Evolutionary conservation across 2,888 invertebrate species (phyloP).

Genomic region (Tupiocoris notatus): DNA sequence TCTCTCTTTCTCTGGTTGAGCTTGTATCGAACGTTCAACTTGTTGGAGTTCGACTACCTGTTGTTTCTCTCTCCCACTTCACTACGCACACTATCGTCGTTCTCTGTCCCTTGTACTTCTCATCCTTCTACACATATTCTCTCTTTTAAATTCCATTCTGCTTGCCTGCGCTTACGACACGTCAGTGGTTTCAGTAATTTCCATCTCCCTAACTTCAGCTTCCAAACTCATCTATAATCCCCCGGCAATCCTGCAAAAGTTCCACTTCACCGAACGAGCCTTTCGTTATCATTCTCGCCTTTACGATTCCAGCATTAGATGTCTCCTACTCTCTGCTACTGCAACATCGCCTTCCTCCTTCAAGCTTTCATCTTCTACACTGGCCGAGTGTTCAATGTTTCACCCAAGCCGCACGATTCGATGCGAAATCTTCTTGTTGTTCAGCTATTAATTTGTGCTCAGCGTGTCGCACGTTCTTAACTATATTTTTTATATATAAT

Average conservation of each 20-base stretch:
- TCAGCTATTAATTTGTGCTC: too few relatives aligned
- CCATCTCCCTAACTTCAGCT: background rate
- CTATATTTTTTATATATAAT: too few relatives aligned
- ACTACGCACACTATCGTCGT: constrained; percentile 20
- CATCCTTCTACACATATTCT: constrained; percentile 28
- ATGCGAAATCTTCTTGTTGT: too few relatives aligned
- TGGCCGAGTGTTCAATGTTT: background rate
- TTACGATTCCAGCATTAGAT: background rate
- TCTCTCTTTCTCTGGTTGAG: background rate
- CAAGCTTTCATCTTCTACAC: background rate
- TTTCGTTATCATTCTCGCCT: background rate
- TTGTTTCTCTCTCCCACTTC: constrained; percentile 33
- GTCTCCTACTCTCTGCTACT: background rate
- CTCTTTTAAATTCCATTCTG: background rate
- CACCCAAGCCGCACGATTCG: too few relatives aligned
- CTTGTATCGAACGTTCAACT: constrained; percentile 38
- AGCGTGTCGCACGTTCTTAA: too few relatives aligned
- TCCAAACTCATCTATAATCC: background rate
- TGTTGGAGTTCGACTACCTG: constrained; percentile 42
- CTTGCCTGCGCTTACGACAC: background rate
- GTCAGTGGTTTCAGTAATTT: background rate
- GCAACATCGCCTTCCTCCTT: background rate
- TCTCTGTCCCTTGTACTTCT: constrained; percentile 21
- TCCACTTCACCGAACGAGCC: background rate
- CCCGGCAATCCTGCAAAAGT: background rate